phyloP scores from a whole-genome alignment of 2,113 vertebrate genomes.

The Sapajus apella region DNA sequence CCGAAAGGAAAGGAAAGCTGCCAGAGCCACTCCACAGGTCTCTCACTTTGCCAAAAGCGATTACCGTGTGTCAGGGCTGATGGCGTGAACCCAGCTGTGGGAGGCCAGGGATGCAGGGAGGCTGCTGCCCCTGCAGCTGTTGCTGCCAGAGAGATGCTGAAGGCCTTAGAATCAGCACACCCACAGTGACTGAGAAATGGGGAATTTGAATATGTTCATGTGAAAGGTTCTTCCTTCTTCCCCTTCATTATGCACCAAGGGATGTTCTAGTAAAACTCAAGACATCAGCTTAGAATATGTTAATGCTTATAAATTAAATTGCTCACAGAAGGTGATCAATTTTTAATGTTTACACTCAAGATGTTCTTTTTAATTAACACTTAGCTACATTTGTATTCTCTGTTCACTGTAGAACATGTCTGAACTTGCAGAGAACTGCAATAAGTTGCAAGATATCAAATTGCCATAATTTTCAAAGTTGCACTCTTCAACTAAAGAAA shows the following conservation, averaged over 20 bases:
- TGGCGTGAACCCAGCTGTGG: neutral
- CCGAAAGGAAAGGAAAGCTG: conserved; percentile 67
- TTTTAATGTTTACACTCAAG: conserved; percentile 83
- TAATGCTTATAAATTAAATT: conserved; percentile 79
- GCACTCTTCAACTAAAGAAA: conserved; percentile 22
- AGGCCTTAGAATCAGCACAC: conserved; percentile 16
- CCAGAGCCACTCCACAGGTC: conserved; percentile 1
- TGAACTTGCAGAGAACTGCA: conserved; percentile 63
- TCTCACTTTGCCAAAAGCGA: conserved; percentile 60
- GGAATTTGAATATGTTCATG: conserved; percentile 52
- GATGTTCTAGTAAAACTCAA: conserved; percentile 71
- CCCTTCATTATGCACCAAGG: conserved; percentile 53
- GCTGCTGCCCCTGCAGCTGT: conserved; percentile 9
- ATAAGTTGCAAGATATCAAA: conserved; percentile 44
- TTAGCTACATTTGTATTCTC: conserved; percentile 78
- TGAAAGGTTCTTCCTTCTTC: neutral
- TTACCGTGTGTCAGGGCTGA: neutral
- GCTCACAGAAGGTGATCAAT: conserved; percentile 80
- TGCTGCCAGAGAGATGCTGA: neutral
- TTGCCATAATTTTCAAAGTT: conserved; percentile 50
- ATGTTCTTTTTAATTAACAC: conserved; percentile 80
- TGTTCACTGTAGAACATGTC: conserved; percentile 64
- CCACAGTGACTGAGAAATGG: conserved; percentile 35
- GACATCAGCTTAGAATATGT: conserved; percentile 71
- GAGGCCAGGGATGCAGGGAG: neutral